A percentile compares a stretch with the other conserved stretches of the same genome.
These are phyloP conservation scores for Hepsetus odoe DNA, from an alignment of 2,113 vertebrate genomes.

Conservation along the genomic window DNA sequence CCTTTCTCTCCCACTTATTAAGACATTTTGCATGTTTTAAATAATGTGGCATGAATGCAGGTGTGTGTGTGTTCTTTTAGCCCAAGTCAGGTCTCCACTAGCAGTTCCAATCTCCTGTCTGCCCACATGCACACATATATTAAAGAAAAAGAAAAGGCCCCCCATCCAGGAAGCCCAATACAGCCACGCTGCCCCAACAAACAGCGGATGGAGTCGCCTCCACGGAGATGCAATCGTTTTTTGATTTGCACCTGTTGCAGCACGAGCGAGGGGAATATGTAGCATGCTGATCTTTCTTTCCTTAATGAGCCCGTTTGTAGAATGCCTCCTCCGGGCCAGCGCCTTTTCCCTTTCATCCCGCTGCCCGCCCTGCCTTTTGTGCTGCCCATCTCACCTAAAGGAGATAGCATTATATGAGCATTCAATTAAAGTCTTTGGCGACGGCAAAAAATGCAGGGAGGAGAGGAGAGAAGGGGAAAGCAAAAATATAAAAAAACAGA, in stretches of 20 bases:
- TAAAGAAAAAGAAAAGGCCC: not conserved
- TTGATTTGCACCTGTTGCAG: slow-evolving; percentile 58
- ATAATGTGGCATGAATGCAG: not conserved
- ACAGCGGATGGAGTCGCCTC: slow-evolving; percentile 13
- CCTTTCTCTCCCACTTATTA: not conserved
- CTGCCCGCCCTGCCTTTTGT: slow-evolving; percentile 69
- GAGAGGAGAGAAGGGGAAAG: slow-evolving; percentile 58
- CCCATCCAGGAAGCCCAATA: not conserved
- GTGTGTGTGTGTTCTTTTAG: not conserved
- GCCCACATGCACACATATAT: slow-evolving; percentile 19
- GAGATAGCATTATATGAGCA: slow-evolving; percentile 77
- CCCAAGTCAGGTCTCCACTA: not conserved
- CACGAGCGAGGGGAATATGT: slow-evolving; percentile 42
- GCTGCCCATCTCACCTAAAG: slow-evolving; percentile 57
- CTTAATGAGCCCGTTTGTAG: slow-evolving; percentile 64
- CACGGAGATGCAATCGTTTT: slow-evolving; percentile 51
- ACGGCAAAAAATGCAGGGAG: slow-evolving; percentile 76
- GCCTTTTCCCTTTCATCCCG: slow-evolving; percentile 69
- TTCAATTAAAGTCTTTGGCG: slow-evolving; percentile 91
- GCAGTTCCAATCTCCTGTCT: not conserved
- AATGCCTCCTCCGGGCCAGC: slow-evolving; percentile 49
- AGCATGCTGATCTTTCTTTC: slow-evolving; percentile 49
- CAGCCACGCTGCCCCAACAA: slow-evolving; percentile 17
- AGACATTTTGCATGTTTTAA: slow-evolving; percentile 3
- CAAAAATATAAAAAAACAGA: slow-evolving; percentile 52